Conservation (phyloP, 1,140 invertebrate genomes). For the Phocides pigmalion region DNA sequence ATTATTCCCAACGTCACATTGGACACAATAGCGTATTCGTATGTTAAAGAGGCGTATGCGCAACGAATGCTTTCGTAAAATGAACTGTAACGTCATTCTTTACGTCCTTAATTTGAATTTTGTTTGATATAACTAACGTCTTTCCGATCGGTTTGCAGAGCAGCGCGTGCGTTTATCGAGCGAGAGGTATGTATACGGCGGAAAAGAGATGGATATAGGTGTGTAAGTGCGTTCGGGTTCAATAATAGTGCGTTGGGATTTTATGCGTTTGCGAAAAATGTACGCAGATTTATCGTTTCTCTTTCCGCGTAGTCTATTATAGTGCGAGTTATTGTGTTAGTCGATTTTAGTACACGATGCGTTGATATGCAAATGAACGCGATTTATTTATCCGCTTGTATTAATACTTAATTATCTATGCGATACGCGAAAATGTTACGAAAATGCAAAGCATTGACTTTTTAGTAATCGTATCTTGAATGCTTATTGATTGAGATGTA, state of each 20-base stretch:
- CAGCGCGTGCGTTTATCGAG: conserved; percentile 67
- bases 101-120: conserved; percentile 33
- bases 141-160: conserved; percentile 33
- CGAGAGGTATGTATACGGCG: conserved; percentile 55
- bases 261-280: conserved; percentile 82
- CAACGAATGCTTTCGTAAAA: conserved; percentile 41
- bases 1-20: conserved; percentile 51
- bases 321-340: conserved; percentile 46
- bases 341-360: conserved; percentile 49
- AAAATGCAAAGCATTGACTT: not conserved
- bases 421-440: conserved; percentile 23
- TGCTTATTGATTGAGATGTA: too few relatives aligned
- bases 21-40: conserved; percentile 65
- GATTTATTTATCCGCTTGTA: conserved; percentile 54
- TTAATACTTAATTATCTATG: conserved; percentile 35
- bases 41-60: conserved; percentile 45
- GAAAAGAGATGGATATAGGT: conserved; percentile 52
- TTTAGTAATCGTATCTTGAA: too few relatives aligned
- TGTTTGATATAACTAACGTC: conserved; percentile 24
- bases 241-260: conserved; percentile 77
- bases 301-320: conserved; percentile 75
- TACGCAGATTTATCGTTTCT: conserved; percentile 72
- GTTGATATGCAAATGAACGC: conserved; percentile 59
- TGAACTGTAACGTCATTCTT: conserved; percentile 44
- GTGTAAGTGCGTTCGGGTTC: conserved; percentile 52